Base-by-base conservation (phyloP, 2,113 vertebrate species). In the Paradisaea rubra region DNA sequence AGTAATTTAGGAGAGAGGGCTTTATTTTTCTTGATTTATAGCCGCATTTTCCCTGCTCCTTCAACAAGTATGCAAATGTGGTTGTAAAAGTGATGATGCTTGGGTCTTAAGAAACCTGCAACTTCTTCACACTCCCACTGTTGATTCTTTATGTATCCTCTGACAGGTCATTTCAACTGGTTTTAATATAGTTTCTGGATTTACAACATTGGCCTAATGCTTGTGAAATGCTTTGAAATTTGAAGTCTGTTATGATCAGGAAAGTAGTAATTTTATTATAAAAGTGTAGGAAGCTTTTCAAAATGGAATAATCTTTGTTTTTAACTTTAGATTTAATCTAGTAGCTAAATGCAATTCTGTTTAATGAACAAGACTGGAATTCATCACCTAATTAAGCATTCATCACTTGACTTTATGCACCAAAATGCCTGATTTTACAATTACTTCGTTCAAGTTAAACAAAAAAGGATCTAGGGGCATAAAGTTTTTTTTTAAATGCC, bases 331-430 rank as follows among this genome's bases (percentile, higher is more conserved):
- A 80, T 86, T 96, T 59, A 59, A 52, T 88, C 45, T 93, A 72
- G 35, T 92, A 92, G 91, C 86, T 91, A 94, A 95, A 95, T 94
- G 74, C 37, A 94, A 9, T 96, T 97, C 96, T 91, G 31, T 90
- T 95, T 96, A 94, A 95, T 96, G 86, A 96, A 47, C 15, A 27
- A 41, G 86, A 56, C 79, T 94, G 78, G 87, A 87, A 96, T 95
- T 97, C 52, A 83, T 97, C 56, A 78, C n/a, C 88, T 97, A 95
- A 95, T 97, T 96, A 97, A 77, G 15, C 57, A 35, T 35, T 59
- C 61, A 93, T 80, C 76, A 87, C 81, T 97, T 97, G 89, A 96
- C 86, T 97, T 97, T 91, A 68, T 91, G 63, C 63, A 87, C 66
- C 76, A 54, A 97, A 95, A 88, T 91, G 42, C 74, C 63, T 86